Base-by-base conservation (phyloP, 2,113 vertebrate species). In the Chelonoidis abingdonii region DNA sequence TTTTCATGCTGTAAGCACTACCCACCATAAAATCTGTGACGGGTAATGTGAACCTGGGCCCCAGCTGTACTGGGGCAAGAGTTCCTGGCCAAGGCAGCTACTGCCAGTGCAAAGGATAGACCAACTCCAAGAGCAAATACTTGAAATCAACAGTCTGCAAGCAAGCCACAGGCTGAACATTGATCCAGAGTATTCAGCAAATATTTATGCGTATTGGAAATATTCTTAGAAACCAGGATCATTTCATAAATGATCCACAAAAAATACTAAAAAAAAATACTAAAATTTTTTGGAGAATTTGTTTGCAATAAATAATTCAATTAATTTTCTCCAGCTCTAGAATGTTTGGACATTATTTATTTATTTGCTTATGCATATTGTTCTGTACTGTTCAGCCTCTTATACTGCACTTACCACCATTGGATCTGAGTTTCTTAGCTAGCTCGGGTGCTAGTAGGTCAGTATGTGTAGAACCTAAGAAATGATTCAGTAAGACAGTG, bases 141-240 rank as follows among this genome's bases (percentile, higher is more conserved):
- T n/a, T 69, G 31, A 69, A n/a, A 14, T 69, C 62, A 69, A n/a
- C 31, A 69, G 35, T 69, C 35, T 69, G 62, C 16, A 69, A 35
- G 31, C 29, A 35, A 89, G 12, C 7, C 31, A 27, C 41, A 83
- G 89, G 13, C 27, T 47, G 47, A 78, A 10, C 25, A 87, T 59
- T 47, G 52, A 3, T 38, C 53, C 53, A 78, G 11, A 52, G 7
- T 79, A 82, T 84, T 38, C 14, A 88, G 54, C 1, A 87, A 69
- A 86, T 81, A 0, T 4, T 50, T 79, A 31, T 0, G 0, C 5
- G 19, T 89, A 76, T 80, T 88, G 25, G 84, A 76, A n/a, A 44
- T 53, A 5, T 25, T 1, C 31, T 6, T 83, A 72, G 41, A 92
- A 92, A 78, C 14, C 6, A 41, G 21, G 1, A 17, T 83, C 4